These are phyloP conservation scores for Garrulus glandarius DNA, from an alignment of 2,797 vertebrate genomes.

Conservation along the genomic window DNA sequence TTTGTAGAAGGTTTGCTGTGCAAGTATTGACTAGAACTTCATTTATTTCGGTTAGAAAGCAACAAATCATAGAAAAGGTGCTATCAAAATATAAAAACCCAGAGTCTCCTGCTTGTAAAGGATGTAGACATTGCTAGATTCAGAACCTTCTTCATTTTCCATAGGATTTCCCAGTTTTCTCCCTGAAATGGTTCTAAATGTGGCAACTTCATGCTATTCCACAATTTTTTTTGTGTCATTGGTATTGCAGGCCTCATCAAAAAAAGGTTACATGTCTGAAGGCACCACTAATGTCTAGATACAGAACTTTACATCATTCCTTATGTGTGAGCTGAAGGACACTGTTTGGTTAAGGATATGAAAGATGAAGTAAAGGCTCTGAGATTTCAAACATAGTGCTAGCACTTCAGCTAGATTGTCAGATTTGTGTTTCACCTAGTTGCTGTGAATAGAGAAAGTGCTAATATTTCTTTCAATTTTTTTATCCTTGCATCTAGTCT, in stretches of 20 bases:
- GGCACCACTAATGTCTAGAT: not conserved
- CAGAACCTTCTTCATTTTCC: not conserved
- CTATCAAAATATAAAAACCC: not conserved
- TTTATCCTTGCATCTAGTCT: not conserved
- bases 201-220: not conserved
- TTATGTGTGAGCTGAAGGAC: not conserved
- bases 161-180: not conserved
- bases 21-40: not conserved
- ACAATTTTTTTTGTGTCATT: rapidly evolving
- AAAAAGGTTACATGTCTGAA: not conserved
- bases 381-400: not conserved
- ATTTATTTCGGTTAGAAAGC: not conserved
- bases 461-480: not conserved
- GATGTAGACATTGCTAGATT: not conserved
- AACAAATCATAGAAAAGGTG: not conserved
- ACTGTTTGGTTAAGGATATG: not conserved
- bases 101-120: not conserved
- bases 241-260: not conserved
- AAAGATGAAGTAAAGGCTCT: not conserved
- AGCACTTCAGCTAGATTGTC: not conserved
- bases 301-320: not conserved
- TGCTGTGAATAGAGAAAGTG: not conserved
- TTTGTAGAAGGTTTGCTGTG: not conserved
- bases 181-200: not conserved
- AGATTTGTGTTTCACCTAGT: not conserved